A percentile compares a stretch with the other conserved stretches of the same genome.
phyloP scores from a whole-genome alignment of 2,888 invertebrate species.

The Gnatocerus cornutus region DNA sequence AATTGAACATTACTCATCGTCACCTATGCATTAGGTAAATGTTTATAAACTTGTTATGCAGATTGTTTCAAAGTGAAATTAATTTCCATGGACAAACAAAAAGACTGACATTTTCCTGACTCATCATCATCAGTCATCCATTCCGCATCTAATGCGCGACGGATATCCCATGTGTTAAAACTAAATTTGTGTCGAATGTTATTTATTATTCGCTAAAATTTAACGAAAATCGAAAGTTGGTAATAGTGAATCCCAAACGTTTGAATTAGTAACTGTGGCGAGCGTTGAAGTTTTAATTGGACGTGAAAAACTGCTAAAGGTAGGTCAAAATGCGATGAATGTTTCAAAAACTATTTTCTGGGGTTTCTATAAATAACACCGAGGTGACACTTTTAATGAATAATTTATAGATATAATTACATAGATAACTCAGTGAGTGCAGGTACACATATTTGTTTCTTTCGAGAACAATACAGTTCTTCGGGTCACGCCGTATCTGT shows the following conservation, averaged over 20 bases:
- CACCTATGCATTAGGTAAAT: too few relatives aligned
- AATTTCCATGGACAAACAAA: too few relatives aligned
- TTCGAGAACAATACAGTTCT: constrained; percentile 2
- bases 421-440: not conserved
- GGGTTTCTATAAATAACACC: not conserved
- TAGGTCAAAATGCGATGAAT: not conserved
- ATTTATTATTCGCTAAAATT: too few relatives aligned
- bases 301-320: not conserved
- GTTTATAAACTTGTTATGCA: too few relatives aligned
- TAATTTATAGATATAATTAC: not conserved
- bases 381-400: not conserved
- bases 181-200: too few relatives aligned
- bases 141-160: too few relatives aligned
- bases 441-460: constrained; percentile 26
- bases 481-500: constrained; percentile 15
- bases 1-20: too few relatives aligned
- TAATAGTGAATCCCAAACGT: not conserved
- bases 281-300: not conserved
- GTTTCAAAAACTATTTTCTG: not conserved
- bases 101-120: too few relatives aligned
- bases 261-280: not conserved
- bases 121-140: too few relatives aligned
- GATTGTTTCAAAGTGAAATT: too few relatives aligned
- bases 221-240: not conserved
- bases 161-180: too few relatives aligned